Percentiles rank a stretch among this genome's conserved stretches.
Evolutionary conservation across 2,888 invertebrate genomes (phyloP).

Genomic region (Lasioglossum malachurum): DNA sequence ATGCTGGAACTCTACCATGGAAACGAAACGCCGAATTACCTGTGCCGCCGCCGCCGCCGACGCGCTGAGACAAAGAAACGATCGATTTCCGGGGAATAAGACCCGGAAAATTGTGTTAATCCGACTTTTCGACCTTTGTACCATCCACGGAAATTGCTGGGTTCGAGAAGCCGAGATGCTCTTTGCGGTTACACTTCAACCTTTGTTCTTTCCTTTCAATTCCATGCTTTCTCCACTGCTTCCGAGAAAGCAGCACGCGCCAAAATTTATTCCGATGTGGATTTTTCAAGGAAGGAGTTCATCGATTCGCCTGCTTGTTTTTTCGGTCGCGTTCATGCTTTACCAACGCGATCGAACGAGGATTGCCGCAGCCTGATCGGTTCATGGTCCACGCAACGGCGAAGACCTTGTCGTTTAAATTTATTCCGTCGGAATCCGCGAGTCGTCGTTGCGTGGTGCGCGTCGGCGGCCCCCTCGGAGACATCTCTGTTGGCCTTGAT

Average conservation of each 20-base stretch:
- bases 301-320: too few relatives aligned
- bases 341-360: too few relatives aligned
- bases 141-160: background rate
- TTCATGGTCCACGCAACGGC: background rate
- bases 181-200: background rate
- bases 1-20: background rate
- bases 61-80: background rate
- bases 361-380: background rate
- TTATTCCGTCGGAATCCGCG: constrained; percentile 13
- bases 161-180: background rate
- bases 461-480: background rate
- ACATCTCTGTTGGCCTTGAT: constrained; percentile 44
- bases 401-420: constrained; percentile 11
- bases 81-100: background rate
- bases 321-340: too few relatives aligned
- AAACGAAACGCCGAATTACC: constrained; percentile 54
- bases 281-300: background rate
- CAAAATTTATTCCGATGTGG: background rate
- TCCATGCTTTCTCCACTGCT: background rate
- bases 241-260: too few relatives aligned
- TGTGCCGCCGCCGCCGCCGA: background rate
- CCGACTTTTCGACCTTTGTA: background rate
- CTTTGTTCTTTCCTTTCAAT: background rate
- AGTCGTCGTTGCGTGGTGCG: background rate
- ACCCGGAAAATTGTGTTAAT: background rate